Percentiles rank a stretch among this genome's conserved stretches.
Evolutionary conservation across 2,888 invertebrate species (phyloP).

Genomic region (Xanthia togata): DNA sequence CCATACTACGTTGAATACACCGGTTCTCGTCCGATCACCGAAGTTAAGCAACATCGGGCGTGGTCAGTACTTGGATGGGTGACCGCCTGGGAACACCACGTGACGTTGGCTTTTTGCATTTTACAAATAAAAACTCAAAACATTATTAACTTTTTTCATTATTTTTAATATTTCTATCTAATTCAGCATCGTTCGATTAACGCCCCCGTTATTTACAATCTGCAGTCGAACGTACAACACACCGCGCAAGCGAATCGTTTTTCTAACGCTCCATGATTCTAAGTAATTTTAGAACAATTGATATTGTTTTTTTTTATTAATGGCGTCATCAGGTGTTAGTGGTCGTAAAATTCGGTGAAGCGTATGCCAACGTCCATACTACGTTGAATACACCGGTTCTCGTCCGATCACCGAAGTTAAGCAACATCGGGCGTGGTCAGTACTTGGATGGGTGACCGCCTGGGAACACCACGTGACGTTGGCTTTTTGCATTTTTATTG

Average conservation of each 20-base stretch:
- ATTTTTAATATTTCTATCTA: no score
- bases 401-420: conserved; percentile 88
- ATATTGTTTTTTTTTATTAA: no score
- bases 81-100: conserved; percentile 85
- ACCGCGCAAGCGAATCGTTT: no score
- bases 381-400: conserved; percentile 84
- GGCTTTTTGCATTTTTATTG: conserved; percentile 82
- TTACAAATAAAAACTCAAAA: no score
- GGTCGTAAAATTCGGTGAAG: accelerated
- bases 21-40: conserved; percentile 88
- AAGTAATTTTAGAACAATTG: no score
- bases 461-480: conserved; percentile 82
- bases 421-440: conserved; percentile 85
- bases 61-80: conserved; percentile 87
- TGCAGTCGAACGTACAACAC: no score
- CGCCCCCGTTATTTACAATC: no score
- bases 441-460: conserved; percentile 86
- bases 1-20: conserved; percentile 77
- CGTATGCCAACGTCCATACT: conserved; percentile 58
- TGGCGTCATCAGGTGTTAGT: not conserved
- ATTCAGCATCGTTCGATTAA: no score
- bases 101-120: conserved; percentile 63
- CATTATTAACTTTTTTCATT: no score
- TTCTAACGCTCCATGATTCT: no score
- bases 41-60: conserved; percentile 87